Conservation (phyloP, 1,140 invertebrate species). For the Drosophila punjabiensis region DNA sequence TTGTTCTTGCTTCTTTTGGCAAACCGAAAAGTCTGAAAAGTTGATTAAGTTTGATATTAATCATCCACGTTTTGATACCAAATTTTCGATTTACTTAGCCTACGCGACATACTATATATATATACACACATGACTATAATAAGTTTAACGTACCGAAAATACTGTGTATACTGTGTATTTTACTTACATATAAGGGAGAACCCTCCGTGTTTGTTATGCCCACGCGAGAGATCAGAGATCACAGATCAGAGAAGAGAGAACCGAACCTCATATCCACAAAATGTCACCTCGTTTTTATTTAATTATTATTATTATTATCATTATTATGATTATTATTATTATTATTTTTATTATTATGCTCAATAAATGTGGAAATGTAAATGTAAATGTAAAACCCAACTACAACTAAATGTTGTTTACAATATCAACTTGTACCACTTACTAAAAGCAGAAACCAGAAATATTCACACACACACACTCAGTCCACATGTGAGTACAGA, state of each 20-base stretch:
- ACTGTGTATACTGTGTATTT: slow-evolving; percentile 28
- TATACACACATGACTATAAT: slow-evolving; percentile 27
- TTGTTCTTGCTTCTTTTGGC: slow-evolving; percentile 45
- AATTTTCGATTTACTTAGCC: slow-evolving; percentile 59
- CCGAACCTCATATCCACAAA: slow-evolving; percentile 21
- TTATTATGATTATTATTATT: slow-evolving; percentile 20
- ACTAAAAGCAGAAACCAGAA: slow-evolving; percentile 28
- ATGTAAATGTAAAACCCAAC: slow-evolving; percentile 16
- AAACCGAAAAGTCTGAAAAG: slow-evolving; percentile 54
- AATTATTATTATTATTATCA: slow-evolving; percentile 14
- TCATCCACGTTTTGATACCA: slow-evolving; percentile 68
- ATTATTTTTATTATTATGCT: slow-evolving; percentile 36
- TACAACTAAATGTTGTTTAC: slow-evolving; percentile 50
- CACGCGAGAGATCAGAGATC: slow-evolving; percentile 21
- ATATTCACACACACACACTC: slow-evolving; percentile 11
- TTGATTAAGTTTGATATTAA: slow-evolving; percentile 51
- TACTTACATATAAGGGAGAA: slow-evolving; percentile 36
- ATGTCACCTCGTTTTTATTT: slow-evolving; percentile 51
- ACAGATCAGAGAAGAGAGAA: slow-evolving; percentile 4
- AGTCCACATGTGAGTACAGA: slow-evolving; percentile 42
- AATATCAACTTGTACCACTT: slow-evolving; percentile 30
- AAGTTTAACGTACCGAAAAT: slow-evolving; percentile 32
- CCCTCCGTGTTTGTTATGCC: slow-evolving; percentile 44
- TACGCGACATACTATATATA: slow-evolving; percentile 12
- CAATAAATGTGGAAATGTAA: slow-evolving; percentile 53